Evolutionary conservation across 2,888 invertebrate species (phyloP).

Genomic region (Lepas anatifera): DNA sequence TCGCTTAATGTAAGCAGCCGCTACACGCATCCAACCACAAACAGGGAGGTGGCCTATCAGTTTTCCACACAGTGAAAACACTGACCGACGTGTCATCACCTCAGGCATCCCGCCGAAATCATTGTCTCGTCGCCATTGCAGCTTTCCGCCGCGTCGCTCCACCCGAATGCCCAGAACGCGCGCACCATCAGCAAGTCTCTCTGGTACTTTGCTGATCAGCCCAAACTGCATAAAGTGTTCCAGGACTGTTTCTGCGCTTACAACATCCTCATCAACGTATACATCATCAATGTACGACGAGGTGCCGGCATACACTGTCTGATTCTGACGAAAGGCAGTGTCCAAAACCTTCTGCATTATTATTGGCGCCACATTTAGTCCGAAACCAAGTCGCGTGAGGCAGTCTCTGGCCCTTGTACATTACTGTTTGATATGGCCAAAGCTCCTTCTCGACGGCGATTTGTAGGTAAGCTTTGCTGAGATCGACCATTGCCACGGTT

Average conservation of each 20-base stretch:
- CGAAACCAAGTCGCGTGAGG: background rate
- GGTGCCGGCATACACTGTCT: background rate
- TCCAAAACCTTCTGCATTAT: too few relatives aligned
- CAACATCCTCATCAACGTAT: background rate
- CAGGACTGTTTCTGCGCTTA: background rate
- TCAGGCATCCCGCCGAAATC: conserved; percentile 1
- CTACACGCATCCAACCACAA: conserved; percentile 17
- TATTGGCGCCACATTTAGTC: background rate
- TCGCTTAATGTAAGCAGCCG: conserved; percentile 13
- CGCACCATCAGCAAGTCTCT: conserved; percentile 5
- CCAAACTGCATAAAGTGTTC: background rate
- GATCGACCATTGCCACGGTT: too few relatives aligned
- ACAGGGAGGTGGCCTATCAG: conserved; percentile 14
- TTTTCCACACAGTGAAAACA: conserved; percentile 13
- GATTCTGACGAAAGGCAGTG: background rate
- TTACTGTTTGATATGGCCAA: conserved; percentile 17
- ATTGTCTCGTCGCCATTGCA: conserved; percentile 11
- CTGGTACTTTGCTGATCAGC: background rate
- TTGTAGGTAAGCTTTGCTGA: conserved; percentile 18
- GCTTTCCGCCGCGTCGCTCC: conserved; percentile 2
- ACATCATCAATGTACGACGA: background rate
- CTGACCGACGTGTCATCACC: background rate
- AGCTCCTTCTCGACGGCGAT: conserved; percentile 13
- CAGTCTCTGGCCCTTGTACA: background rate
- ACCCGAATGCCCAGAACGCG: conserved; percentile 17